A percentile compares a stretch with the other conserved stretches of the same genome.
Evolutionary conservation across 2,888 invertebrate species (phyloP).

Genomic region (Ectropis crepuscularia): DNA sequence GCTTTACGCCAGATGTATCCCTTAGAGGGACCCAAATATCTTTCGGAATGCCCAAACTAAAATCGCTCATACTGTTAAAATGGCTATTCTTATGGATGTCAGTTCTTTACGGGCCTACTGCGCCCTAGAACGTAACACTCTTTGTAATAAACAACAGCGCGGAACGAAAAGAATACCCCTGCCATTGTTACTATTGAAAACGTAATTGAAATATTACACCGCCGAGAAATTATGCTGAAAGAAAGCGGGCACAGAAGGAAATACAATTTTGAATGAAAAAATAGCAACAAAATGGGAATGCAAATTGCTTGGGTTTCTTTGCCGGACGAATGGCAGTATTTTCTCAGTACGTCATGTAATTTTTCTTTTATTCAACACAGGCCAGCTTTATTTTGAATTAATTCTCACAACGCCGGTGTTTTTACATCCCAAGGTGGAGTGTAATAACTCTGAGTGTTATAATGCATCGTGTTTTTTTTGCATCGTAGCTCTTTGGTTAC

Average conservation of each 20-base stretch:
- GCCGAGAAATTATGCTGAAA: slow-evolving; percentile 29
- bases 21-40: too few species aligned
- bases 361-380: slow-evolving; percentile 13
- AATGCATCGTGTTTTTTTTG: too few species aligned
- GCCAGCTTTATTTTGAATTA: slow-evolving; percentile 2
- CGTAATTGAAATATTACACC: slow-evolving; percentile 33
- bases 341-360: slow-evolving; percentile 1
- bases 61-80: slow-evolving; percentile 6
- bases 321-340: slow-evolving; percentile 14
- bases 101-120: slow-evolving; percentile 35
- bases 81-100: slow-evolving; percentile 34
- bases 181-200: slow-evolving; percentile 32
- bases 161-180: slow-evolving; percentile 32
- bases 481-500: too few species aligned
- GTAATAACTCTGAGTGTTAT: too few species aligned
- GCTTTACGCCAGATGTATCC: too few species aligned
- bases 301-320: slow-evolving; percentile 15
- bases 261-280: slow-evolving; percentile 23
- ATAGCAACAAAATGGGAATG: slow-evolving; percentile 18
- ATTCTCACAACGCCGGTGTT: background rate
- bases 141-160: slow-evolving; percentile 41
- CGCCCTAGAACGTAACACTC: slow-evolving; percentile 34
- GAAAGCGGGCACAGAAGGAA: slow-evolving; percentile 8
- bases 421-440: too few species aligned
- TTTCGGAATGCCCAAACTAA: background rate